These are phyloP conservation scores for Helarctos malayanus DNA, from an alignment of 2,797 vertebrate species.

Conservation along the genomic window DNA sequence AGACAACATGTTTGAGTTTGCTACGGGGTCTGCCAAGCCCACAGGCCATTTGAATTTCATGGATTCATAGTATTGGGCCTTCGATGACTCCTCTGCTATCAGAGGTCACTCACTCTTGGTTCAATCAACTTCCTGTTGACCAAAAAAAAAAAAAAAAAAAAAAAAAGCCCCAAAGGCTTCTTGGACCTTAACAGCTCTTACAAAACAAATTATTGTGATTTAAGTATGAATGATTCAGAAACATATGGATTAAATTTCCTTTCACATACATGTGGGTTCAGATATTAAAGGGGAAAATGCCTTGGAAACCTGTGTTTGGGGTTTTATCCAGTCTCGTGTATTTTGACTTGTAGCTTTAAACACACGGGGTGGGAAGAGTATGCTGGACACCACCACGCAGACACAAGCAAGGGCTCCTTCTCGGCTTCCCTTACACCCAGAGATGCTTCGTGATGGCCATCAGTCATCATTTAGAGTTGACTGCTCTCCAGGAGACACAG, in stretches of 20 bases:
- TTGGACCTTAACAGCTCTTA: constrained; percentile 66
- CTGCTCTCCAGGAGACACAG: neutral
- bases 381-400: neutral
- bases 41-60: constrained; percentile 66
- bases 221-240: constrained; percentile 73
- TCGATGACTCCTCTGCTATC: neutral
- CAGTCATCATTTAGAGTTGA: neutral
- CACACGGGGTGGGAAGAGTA: neutral
- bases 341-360: constrained; percentile 60
- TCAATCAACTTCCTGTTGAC: constrained; percentile 65
- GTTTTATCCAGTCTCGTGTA: neutral
- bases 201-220: constrained; percentile 74
- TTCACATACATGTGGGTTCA: constrained; percentile 61
- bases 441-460: neutral
- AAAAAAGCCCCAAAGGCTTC: constrained; percentile 13
- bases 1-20: constrained; percentile 30
- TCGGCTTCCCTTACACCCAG: neutral
- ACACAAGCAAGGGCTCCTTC: neutral
- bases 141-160: neutral
- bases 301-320: constrained; percentile 48
- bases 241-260: constrained; percentile 77
- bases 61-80: neutral
- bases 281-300: constrained; percentile 54
- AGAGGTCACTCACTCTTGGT: neutral
- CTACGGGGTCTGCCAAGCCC: neutral